These are phyloP conservation scores for Metellina segmentata DNA, from an alignment of 2,888 invertebrate genomes.

Conservation along the genomic window DNA sequence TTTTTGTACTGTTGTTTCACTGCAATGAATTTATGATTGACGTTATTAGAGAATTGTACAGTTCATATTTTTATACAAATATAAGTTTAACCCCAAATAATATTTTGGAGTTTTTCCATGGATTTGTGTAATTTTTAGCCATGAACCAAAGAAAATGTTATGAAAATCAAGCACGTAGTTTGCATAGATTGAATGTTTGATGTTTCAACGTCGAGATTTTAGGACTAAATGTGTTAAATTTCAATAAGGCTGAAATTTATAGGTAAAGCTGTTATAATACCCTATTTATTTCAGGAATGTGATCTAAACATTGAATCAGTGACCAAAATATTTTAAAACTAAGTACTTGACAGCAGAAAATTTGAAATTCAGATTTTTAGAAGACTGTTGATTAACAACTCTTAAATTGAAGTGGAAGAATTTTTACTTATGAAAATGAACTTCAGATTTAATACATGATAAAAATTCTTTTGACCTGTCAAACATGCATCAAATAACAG, in stretches of 20 bases:
- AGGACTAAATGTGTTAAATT: conserved; percentile 13
- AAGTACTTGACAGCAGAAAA: too few species aligned
- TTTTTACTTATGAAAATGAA: too few species aligned
- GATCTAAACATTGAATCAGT: too few species aligned
- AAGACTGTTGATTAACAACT: too few species aligned
- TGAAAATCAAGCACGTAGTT: not conserved
- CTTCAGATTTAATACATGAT: too few species aligned
- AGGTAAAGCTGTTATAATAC: not conserved
- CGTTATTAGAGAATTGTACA: conserved; percentile 63
- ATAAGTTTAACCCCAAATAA: conserved; percentile 44
- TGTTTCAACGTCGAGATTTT: conserved; percentile 30
- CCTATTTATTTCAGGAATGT: too few species aligned
- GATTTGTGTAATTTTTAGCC: conserved; percentile 40
- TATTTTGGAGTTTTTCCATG: conserved; percentile 61
- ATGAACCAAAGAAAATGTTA: not conserved
- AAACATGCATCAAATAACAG: too few species aligned
- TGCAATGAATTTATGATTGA: conserved; percentile 39
- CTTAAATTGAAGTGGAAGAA: too few species aligned
- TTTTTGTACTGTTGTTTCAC: conserved; percentile 44
- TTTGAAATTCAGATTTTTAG: too few species aligned
- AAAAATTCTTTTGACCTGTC: too few species aligned
- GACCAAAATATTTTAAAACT: too few species aligned
- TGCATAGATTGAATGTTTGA: conserved; percentile 6
- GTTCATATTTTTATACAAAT: conserved; percentile 68
- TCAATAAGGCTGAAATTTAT: not conserved